Percentiles rank a stretch among this genome's conserved stretches.
Conservation (phyloP, 30 jellyfish, hydroid and myxozoan species). For the Pelagia noctiluca region DNA sequence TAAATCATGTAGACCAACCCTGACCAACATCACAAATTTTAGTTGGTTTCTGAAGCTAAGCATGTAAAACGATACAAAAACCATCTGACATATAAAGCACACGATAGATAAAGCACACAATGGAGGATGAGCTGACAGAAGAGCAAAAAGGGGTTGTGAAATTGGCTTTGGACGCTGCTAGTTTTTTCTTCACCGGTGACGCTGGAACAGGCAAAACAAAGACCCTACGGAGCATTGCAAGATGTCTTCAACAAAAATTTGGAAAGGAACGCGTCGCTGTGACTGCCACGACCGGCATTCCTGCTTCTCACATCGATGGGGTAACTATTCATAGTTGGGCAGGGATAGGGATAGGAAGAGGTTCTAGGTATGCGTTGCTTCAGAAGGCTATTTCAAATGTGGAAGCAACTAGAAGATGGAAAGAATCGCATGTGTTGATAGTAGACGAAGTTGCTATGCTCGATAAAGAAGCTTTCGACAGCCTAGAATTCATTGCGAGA, state of each 20-base stretch:
- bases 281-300: neutral
- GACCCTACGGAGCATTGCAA: neutral
- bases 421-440: neutral
- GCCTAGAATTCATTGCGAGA: slow-evolving; percentile 1
- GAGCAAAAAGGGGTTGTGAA: neutral
- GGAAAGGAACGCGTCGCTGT: neutral
- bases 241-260: neutral
- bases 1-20: too few species aligned
- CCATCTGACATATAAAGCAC: too few species aligned
- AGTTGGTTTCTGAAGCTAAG: too few species aligned
- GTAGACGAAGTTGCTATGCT: neutral
- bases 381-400: neutral
- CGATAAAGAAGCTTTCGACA: neutral
- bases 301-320: neutral
- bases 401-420: neutral
- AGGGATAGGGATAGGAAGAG: slow-evolving; percentile 1
- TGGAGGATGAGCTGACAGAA: neutral
- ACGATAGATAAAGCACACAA: neutral
- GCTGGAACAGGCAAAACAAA: slow-evolving; percentile 4
- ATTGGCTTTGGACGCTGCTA: neutral
- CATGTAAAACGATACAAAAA: too few species aligned
- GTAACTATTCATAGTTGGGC: neutral
- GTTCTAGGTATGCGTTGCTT: neutral
- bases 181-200: neutral
- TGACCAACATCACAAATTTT: too few species aligned